These are phyloP conservation scores for Zingel zingel DNA, from an alignment of 2,113 vertebrate species.

Conservation along the genomic window DNA sequence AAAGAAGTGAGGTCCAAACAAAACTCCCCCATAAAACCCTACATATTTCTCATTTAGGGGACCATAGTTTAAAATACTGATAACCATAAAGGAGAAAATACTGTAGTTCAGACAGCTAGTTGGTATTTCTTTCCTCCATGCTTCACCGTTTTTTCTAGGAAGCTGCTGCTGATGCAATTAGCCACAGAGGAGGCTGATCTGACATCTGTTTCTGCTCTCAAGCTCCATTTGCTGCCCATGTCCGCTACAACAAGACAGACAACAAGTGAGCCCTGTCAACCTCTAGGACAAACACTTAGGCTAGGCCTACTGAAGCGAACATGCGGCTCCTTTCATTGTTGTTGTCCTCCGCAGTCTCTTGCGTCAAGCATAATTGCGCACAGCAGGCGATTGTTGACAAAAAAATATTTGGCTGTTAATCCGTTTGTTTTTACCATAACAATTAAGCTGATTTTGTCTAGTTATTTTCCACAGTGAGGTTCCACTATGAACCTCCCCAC, in stretches of 20 bases:
- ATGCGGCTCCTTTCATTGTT: conserved; percentile 17
- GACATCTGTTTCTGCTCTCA: conserved; percentile 74
- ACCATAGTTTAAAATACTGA: too few relatives aligned
- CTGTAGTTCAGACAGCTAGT: neutral
- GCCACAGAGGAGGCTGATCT: conserved; percentile 41
- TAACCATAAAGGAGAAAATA: neutral
- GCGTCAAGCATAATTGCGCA: conserved; percentile 48
- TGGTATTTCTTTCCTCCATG: neutral
- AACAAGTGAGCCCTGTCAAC: conserved; percentile 34
- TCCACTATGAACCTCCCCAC: neutral
- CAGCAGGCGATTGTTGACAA: conserved; percentile 51
- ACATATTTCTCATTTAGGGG: neutral
- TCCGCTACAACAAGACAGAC: conserved; percentile 4
- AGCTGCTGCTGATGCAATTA: conserved; percentile 57
- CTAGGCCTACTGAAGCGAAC: neutral
- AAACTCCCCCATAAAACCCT: neutral
- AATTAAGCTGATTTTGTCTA: conserved; percentile 15
- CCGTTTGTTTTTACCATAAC: conserved; percentile 40
- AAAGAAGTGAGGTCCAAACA: neutral
- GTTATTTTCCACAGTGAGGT: neutral
- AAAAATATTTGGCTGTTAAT: conserved; percentile 34
- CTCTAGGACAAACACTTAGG: conserved; percentile 15
- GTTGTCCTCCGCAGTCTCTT: conserved; percentile 11
- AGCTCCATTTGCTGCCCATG: conserved; percentile 38
- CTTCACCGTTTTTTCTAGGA: conserved; percentile 32